Conservation (phyloP, 1,140 invertebrate genomes). For the Phocides pigmalion region DNA sequence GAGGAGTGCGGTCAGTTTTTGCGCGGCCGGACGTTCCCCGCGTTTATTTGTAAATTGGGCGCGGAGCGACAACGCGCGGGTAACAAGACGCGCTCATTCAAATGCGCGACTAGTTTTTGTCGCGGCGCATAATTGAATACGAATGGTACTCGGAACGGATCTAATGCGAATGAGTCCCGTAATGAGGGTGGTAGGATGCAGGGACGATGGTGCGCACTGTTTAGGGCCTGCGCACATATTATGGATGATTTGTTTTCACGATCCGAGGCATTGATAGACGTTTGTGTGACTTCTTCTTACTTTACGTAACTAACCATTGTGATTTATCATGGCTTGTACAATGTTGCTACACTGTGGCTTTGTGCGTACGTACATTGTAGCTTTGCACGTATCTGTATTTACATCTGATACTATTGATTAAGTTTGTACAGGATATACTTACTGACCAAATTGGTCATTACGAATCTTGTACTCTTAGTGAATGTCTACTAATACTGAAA, state of each 20-base stretch:
- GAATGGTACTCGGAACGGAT: constrained; percentile 69
- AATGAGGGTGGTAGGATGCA: constrained; percentile 45
- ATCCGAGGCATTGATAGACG: neutral
- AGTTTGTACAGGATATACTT: no score
- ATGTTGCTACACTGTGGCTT: no score
- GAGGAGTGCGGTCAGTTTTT: constrained; percentile 72
- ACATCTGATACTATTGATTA: no score
- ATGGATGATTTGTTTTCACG: neutral
- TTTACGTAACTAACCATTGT: neutral
- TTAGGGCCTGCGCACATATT: constrained; percentile 15
- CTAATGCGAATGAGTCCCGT: constrained; percentile 62
- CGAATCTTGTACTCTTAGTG: no score
- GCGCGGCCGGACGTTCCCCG: constrained; percentile 73
- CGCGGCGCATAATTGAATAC: constrained; percentile 73
- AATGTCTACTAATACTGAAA: no score
- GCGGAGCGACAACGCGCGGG: constrained; percentile 43
- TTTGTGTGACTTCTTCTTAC: neutral
- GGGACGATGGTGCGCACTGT: constrained; percentile 1
- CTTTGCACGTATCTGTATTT: no score
- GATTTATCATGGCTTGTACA: neutral
- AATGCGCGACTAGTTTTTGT: constrained; percentile 78
- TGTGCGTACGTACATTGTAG: no score
- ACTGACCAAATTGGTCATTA: no score
- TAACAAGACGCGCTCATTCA: constrained; percentile 62
- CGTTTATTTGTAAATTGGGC: constrained; percentile 81